Conservation (phyloP, 2,797 vertebrate genomes). For the Darevskia nairensis region DNA sequence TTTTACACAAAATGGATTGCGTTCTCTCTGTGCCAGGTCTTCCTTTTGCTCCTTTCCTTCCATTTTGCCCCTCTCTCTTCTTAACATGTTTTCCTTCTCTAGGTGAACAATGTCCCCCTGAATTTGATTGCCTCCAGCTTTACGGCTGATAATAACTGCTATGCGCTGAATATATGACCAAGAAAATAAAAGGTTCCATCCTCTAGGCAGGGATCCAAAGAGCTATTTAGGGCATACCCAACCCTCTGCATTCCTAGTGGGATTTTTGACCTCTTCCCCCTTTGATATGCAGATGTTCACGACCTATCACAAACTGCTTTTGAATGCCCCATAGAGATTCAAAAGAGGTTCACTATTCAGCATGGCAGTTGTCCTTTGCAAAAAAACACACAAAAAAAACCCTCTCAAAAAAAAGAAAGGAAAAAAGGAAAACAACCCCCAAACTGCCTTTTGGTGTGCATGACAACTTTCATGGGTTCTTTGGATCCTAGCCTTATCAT, state of each 20-base stretch:
- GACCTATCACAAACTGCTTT: too few relatives aligned
- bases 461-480: too few relatives aligned
- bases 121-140: conserved; percentile 29
- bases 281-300: background rate
- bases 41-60: background rate
- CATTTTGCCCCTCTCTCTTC: too few relatives aligned
- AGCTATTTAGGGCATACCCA: background rate
- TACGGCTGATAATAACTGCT: conserved; percentile 39
- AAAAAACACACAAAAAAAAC: too few relatives aligned
- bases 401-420: too few relatives aligned
- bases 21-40: background rate
- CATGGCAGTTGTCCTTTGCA: too few relatives aligned
- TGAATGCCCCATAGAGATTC: too few relatives aligned
- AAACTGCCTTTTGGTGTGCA: too few relatives aligned
- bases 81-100: background rate
- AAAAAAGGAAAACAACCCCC: too few relatives aligned
- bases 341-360: too few relatives aligned
- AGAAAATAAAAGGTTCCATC: conserved; percentile 33
- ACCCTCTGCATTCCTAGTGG: background rate
- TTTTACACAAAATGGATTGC: rapidly evolving
- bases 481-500: too few relatives aligned
- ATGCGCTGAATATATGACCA: conserved; percentile 9
- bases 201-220: conserved; percentile 7
- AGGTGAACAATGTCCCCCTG: background rate
- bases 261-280: background rate